Conservation (phyloP, 1,140 invertebrate species). For the Chrysomallon squamiferum region DNA sequence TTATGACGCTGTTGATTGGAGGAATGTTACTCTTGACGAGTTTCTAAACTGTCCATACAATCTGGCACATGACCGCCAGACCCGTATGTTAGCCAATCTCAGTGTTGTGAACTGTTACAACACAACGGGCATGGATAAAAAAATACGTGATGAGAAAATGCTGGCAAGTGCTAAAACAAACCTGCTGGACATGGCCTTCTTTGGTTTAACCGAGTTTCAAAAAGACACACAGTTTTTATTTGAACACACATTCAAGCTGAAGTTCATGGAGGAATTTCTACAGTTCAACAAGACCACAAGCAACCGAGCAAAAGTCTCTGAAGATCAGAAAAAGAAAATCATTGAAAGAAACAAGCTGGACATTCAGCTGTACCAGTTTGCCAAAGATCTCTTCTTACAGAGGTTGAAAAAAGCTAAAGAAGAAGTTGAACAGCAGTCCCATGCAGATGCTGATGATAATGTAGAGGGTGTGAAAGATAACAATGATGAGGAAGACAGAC, state of each 20-base stretch:
- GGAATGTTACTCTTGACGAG: slow-evolving; percentile 75
- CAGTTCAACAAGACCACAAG: slow-evolving; percentile 58
- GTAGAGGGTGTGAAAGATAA: background rate
- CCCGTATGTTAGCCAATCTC: slow-evolving; percentile 90
- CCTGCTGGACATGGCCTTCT: slow-evolving; percentile 92
- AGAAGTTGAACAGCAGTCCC: slow-evolving; percentile 3
- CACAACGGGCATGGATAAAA: slow-evolving; percentile 73
- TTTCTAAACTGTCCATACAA: slow-evolving; percentile 92
- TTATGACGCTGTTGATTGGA: slow-evolving; percentile 67
- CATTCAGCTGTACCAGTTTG: slow-evolving; percentile 92
- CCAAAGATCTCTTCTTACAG: slow-evolving; percentile 85
- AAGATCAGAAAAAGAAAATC: slow-evolving; percentile 78
- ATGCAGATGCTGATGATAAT: background rate
- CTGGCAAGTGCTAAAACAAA: slow-evolving; percentile 94
- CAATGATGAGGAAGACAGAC: no score
- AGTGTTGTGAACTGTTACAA: slow-evolving; percentile 96
- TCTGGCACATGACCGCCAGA: slow-evolving; percentile 94
- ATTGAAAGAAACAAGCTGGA: slow-evolving; percentile 86
- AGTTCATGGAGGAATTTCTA: slow-evolving; percentile 59
- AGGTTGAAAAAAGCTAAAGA: slow-evolving; percentile 61
- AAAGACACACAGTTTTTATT: slow-evolving; percentile 94
- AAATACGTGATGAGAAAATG: slow-evolving; percentile 78
- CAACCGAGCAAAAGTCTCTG: slow-evolving; percentile 69
- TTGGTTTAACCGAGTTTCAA: slow-evolving; percentile 95
- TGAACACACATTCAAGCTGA: slow-evolving; percentile 94